A percentile compares a stretch with the other conserved stretches of the same genome.
Evolutionary conservation across 2,888 invertebrate genomes (phyloP).

Genomic region (Pandemis heparana): DNA sequence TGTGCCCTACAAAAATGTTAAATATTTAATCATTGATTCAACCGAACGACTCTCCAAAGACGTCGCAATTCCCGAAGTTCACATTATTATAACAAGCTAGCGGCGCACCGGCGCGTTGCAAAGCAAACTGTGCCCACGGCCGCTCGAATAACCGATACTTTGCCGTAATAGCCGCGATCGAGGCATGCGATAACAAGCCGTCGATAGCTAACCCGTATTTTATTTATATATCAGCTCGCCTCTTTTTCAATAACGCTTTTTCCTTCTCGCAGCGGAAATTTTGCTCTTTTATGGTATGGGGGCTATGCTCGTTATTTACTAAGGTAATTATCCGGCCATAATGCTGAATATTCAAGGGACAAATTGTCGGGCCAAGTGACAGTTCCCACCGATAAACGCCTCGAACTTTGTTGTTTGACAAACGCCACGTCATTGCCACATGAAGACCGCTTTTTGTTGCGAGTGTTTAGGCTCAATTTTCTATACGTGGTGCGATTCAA

Average conservation of each 20-base stretch:
- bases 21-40: constrained; percentile 60
- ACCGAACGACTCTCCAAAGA: constrained; percentile 65
- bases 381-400: constrained; percentile 60
- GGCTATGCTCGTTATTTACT: constrained; percentile 80
- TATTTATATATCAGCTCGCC: constrained; percentile 84
- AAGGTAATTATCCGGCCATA: constrained; percentile 77
- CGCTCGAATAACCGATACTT: constrained; percentile 81
- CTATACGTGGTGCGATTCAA: not conserved
- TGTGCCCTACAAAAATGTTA: constrained; percentile 51
- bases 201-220: constrained; percentile 86
- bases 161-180: constrained; percentile 80
- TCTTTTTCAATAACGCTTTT: constrained; percentile 85
- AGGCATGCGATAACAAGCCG: constrained; percentile 86
- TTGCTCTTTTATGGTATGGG: constrained; percentile 80
- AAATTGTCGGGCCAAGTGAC: constrained; percentile 71
- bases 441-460: constrained; percentile 30
- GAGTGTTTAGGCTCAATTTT: not conserved
- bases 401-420: constrained; percentile 44
- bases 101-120: constrained; percentile 73
- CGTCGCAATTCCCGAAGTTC: constrained; percentile 82
- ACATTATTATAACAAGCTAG: constrained; percentile 85
- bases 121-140: constrained; percentile 83
- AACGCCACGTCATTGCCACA: constrained; percentile 47
- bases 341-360: constrained; percentile 74
- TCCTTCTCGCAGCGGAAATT: constrained; percentile 79